These are phyloP conservation scores for Chlorocebus sabaeus DNA, from an alignment of 2,113 vertebrate genomes.

Conservation along the genomic window DNA sequence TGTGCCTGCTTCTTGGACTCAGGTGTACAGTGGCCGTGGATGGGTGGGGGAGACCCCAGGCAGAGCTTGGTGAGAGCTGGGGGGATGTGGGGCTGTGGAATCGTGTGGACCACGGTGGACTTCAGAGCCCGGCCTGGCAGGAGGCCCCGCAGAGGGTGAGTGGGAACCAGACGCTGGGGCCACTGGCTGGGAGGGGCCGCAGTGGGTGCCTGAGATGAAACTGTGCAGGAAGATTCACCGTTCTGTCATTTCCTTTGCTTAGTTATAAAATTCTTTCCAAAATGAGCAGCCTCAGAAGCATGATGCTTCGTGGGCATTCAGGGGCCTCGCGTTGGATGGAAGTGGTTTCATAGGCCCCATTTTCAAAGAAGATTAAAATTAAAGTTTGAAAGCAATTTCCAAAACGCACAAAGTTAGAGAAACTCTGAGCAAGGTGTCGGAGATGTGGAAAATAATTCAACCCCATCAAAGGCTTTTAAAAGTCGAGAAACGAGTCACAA, in stretches of 20 bases:
- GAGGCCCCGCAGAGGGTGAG: background rate
- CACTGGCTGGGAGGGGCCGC: rapidly evolving
- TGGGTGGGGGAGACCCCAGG: background rate
- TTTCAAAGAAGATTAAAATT: background rate
- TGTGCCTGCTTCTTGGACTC: background rate
- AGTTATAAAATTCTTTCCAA: rapidly evolving
- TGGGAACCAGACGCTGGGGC: background rate
- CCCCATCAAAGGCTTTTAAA: background rate
- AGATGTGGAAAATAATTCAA: background rate
- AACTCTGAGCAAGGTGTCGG: background rate
- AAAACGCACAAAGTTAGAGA: background rate
- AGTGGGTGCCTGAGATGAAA: rapidly evolving
- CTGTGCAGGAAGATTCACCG: rapidly evolving
- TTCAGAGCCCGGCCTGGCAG: background rate
- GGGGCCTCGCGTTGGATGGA: rapidly evolving
- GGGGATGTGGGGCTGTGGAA: background rate
- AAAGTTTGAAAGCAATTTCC: background rate
- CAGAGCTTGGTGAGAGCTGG: background rate
- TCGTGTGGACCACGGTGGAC: background rate
- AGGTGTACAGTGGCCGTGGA: background rate
- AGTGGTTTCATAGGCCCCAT: rapidly evolving
- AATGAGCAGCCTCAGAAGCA: rapidly evolving
- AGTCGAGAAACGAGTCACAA: background rate
- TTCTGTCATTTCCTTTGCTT: rapidly evolving
- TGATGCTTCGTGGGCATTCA: rapidly evolving